These are phyloP conservation scores for Esox niger DNA, from an alignment of 2,113 vertebrate genomes.

Conservation along the genomic window DNA sequence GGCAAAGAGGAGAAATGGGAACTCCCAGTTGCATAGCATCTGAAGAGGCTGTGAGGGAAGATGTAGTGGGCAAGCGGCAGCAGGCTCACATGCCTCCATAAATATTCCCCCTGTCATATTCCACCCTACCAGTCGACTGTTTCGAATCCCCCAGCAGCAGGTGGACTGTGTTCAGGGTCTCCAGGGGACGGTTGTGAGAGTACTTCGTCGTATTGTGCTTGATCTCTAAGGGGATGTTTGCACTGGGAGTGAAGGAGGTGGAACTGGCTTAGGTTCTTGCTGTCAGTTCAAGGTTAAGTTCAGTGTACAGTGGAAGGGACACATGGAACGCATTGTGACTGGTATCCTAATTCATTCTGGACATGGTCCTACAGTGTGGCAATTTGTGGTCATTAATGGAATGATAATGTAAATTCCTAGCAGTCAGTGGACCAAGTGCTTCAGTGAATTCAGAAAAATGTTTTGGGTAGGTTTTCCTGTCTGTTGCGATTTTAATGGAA, in stretches of 20 bases:
- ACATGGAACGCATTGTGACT: not conserved
- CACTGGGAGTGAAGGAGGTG: slow-evolving; percentile 27
- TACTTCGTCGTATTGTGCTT: slow-evolving; percentile 25
- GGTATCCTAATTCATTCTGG: not conserved
- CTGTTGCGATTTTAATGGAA: slow-evolving; percentile 24
- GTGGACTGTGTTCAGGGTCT: slow-evolving; percentile 34
- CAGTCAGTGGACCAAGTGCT: not conserved
- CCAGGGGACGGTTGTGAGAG: slow-evolving; percentile 32
- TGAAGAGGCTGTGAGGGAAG: slow-evolving; percentile 27
- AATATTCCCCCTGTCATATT: slow-evolving; percentile 27
- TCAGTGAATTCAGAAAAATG: not conserved
- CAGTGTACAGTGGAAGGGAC: not conserved
- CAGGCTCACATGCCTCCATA: slow-evolving; percentile 15
- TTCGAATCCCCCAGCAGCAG: slow-evolving; percentile 38
- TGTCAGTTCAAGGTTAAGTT: slow-evolving; percentile 51
- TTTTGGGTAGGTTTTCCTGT: slow-evolving; percentile 13
- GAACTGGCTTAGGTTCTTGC: slow-evolving; percentile 24
- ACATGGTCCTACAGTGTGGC: not conserved
- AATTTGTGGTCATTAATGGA: not conserved
- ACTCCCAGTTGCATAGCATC: slow-evolving; percentile 34
- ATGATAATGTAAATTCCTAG: not conserved
- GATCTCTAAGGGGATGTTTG: slow-evolving; percentile 39
- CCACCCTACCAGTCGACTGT: not conserved
- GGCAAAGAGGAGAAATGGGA: slow-evolving; percentile 32
- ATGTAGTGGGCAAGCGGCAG: slow-evolving; percentile 7